Conservation (phyloP, 2,113 vertebrate genomes). For the Nanorana parkeri region DNA sequence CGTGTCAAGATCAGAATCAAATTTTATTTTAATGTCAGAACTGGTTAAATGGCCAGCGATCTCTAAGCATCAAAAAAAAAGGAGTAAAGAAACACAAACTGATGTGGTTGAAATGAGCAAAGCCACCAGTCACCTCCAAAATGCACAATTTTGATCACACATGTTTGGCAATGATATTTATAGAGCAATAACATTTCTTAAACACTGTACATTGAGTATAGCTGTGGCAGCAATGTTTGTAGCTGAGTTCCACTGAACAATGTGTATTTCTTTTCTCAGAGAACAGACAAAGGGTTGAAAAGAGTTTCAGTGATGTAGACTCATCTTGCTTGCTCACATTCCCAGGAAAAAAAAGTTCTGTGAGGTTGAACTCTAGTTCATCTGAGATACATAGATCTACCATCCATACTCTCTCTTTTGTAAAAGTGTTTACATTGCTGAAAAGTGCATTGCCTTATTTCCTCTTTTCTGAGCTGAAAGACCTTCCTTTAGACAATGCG, state of each 20-base stretch:
- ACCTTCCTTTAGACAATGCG: constrained; percentile 8
- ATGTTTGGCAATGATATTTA: no score
- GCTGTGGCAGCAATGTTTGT: background rate
- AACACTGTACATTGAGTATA: no score
- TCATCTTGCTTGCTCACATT: background rate
- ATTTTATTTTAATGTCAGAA: no score
- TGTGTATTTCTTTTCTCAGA: background rate
- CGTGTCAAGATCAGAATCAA: no score
- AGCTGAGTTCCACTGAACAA: background rate
- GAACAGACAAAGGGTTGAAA: background rate
- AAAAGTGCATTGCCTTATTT: constrained; percentile 23
- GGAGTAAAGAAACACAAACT: no score
- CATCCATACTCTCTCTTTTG: constrained; percentile 17
- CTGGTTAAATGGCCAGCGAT: no score
- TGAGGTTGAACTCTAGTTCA: constrained; percentile 61
- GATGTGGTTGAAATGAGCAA: no score
- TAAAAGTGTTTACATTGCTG: constrained; percentile 17
- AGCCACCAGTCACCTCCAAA: no score
- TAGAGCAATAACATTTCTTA: no score
- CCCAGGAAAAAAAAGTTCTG: background rate
- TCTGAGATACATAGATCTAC: constrained; percentile 50
- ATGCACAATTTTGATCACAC: no score
- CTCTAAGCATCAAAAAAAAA: no score
- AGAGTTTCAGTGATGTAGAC: background rate
- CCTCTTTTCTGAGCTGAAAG: background rate